Base-by-base conservation (phyloP, 2,797 vertebrate species). In the Cirrhinus mrigala region DNA sequence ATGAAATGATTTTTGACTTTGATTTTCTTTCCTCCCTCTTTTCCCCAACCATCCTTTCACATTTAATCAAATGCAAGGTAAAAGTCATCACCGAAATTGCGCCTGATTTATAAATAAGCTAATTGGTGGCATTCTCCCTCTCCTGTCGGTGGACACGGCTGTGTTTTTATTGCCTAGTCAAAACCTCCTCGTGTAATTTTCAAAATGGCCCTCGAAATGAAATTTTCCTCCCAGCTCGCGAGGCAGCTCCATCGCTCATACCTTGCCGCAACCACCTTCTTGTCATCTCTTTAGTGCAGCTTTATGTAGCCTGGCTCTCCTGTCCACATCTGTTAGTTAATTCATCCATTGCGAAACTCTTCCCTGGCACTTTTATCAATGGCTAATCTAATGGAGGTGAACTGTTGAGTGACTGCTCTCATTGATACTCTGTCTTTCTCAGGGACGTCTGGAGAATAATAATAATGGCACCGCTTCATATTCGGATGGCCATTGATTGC, bases 41-140 rank as follows among this genome's bases (percentile, higher is more conserved):
- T 88, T 86, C 75, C 89, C 87, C 89, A 90, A 87, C 92, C 90
- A 89, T 92, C 90, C 89, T 90, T 91, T 91, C 88, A 89, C 90
- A 90, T 96, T 96, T 97, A 96, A 96, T 97, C 96, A 96, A 95
- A 95, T 94, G 96, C 94, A 94, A 96, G 95, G 96, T 96, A 95
- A 96, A 85, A 95, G 94, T 97, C 96, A 96, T 98, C 95, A 96
- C 96, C 94, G 95, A 95, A 97, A 97, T 97, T 96, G 94, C 96
- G 94, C 96, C 96, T 97, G 96, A 97, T 97, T 97, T 97, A 97
- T 97, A 97, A 97, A 97, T 97, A 97, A 96, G 94, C 95, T 97
- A 97, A 98, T 97, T 96, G 96, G 96, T 95, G 94, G 94, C 96
- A 96, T 97, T 96, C 93, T 93, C 95, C 92, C 92, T 95, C 93